Evolutionary conservation across 2,113 vertebrate species (phyloP).

Genomic region (Istiophorus platypterus): DNA sequence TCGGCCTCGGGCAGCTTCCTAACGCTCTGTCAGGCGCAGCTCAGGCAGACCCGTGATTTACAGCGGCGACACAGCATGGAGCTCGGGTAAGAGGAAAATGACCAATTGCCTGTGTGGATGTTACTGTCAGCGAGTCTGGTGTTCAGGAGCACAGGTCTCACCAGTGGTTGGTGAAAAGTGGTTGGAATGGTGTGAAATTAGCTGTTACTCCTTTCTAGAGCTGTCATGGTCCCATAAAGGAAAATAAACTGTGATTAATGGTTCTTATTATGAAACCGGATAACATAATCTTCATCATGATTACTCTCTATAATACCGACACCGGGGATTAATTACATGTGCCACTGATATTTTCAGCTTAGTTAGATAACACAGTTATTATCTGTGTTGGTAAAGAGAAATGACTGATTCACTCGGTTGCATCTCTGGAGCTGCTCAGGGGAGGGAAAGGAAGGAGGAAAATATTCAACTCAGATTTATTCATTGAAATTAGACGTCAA

Average conservation of each 20-base stretch:
- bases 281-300: not conserved
- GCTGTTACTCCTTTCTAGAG: not conserved
- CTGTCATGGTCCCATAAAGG: too few species aligned
- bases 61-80: slow-evolving; percentile 73
- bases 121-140: not conserved
- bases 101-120: not conserved
- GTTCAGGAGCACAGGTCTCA: not conserved
- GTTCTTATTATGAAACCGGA: not conserved
- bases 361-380: not conserved
- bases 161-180: not conserved
- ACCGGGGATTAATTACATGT: not conserved
- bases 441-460: not conserved
- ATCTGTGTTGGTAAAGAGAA: not conserved
- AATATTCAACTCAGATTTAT: not conserved
- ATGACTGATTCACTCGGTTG: not conserved
- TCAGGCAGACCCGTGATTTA: slow-evolving; percentile 82
- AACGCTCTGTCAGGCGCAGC: slow-evolving; percentile 87
- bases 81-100: slow-evolving; percentile 78
- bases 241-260: not conserved
- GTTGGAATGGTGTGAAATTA: not conserved
- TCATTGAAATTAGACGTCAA: not conserved
- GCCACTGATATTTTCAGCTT: not conserved
- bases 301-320: not conserved
- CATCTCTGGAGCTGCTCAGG: not conserved
- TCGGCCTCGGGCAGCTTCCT: slow-evolving; percentile 80